Base-by-base conservation (phyloP, 53 echinoderm and acorn worm species). In the Paracentrotus lividus region DNA sequence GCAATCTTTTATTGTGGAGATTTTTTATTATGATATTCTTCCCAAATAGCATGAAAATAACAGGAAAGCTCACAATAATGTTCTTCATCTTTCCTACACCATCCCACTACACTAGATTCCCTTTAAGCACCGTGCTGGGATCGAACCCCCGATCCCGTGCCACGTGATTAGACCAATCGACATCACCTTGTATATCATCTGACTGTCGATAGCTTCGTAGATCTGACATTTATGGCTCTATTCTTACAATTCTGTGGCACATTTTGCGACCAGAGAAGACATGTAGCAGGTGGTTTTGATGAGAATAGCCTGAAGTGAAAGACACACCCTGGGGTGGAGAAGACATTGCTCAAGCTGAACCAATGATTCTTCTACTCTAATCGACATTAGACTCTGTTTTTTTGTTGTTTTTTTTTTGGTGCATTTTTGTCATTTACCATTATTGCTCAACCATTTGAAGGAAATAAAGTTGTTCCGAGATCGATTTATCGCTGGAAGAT, bases 211-310 rank as follows among this genome's bases (percentile, higher is more conserved):
- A 38, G 36, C 16, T 38, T 16, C 20, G 72, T 7, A 40, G 18
- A 72, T 38, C 36, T 72, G 72, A 72, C 72, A 72, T 72, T 20
- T 72, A 36, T 72, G 72, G 32, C 40, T 72, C 16, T 72, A 40
- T 1, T 36, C 36, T 72, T 40, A 40, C 40, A 5, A 72, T 36
- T 72, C 40, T 72, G 72, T 32, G 33, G 72, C 72, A 40, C 67
- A 32, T 67, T 67, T 15, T 72, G 72, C 12, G 32, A 40, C 5
- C 3, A 72, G 72, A 21, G 32, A 27, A 72, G 72, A 36, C 72
- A 47, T 9, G 24, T 27, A 81, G 81, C 81, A 81, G 81, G 81
- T 81, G 81, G 81, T 47, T 81, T 81, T 45, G 81, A 47, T 47
- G 47, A 47, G 81, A 81, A 81, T 45, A n/a, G 24, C 81, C 47